These are phyloP conservation scores for Ennomos quercinarius DNA, from an alignment of 2,888 invertebrate species.

Conservation along the genomic window DNA sequence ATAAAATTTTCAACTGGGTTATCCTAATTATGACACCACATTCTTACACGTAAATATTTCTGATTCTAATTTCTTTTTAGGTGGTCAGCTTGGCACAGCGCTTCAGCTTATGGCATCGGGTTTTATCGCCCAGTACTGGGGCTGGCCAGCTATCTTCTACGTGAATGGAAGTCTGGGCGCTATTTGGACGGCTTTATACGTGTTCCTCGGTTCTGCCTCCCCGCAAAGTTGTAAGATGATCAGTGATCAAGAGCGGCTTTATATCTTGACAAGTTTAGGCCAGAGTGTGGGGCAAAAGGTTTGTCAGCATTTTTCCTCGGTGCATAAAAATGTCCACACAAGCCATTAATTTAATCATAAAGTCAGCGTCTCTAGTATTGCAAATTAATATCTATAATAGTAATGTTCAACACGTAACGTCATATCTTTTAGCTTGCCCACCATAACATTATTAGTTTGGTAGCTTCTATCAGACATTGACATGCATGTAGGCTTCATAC, in stretches of 20 bases:
- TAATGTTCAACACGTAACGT: too few species aligned
- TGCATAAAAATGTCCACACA: too few species aligned
- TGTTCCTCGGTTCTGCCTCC: slow-evolving; percentile 85
- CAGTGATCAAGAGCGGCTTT: slow-evolving; percentile 85
- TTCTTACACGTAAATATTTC: too few species aligned
- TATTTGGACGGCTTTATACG: slow-evolving; percentile 85
- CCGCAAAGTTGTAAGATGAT: slow-evolving; percentile 85
- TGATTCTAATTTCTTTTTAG: slow-evolving; percentile 52
- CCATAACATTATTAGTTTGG: too few species aligned
- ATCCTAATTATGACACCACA: too few species aligned
- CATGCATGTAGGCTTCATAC: too few species aligned
- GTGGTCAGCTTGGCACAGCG: slow-evolving; percentile 90
- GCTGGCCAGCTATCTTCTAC: slow-evolving; percentile 91
- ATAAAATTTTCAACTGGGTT: too few species aligned
- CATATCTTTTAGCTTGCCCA: too few species aligned
- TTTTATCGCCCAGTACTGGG: slow-evolving; percentile 84
- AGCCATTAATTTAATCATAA: too few species aligned
- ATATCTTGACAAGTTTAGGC: slow-evolving; percentile 83
- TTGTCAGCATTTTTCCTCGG: slow-evolving; percentile 3
- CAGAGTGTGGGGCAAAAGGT: slow-evolving; percentile 55
- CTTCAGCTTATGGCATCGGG: slow-evolving; percentile 89
- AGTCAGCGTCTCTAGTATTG: too few species aligned
- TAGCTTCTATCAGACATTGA: too few species aligned
- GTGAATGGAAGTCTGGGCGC: slow-evolving; percentile 86
- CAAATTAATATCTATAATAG: too few species aligned